Evolutionary conservation across 2,888 invertebrate species (phyloP).

Genomic region (Anaspis maculata): DNA sequence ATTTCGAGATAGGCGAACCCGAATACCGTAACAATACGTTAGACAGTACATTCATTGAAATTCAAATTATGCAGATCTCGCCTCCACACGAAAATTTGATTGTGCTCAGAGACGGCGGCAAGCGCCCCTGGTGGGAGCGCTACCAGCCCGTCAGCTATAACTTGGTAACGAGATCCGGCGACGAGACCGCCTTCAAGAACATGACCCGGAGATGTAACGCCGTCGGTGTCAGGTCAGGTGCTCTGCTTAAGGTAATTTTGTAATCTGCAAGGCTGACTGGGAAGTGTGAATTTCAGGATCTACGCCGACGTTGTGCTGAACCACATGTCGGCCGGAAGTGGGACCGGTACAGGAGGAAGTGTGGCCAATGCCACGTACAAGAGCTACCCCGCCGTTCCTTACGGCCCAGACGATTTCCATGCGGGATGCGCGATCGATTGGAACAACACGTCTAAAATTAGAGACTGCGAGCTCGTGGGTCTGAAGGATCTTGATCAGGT

Average conservation of each 20-base stretch:
- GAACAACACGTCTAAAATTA: background rate
- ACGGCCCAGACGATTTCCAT: conserved; percentile 60
- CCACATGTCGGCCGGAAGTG: conserved; percentile 59
- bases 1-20: no score
- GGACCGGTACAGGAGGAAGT: conserved; percentile 53
- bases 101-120: conserved; percentile 36
- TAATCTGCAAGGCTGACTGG: background rate
- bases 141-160: conserved; percentile 82
- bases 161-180: conserved; percentile 68
- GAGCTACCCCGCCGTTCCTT: conserved; percentile 55
- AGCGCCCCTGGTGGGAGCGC: conserved; percentile 80
- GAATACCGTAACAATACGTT: no score
- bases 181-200: conserved; percentile 57
- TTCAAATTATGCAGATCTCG: conserved; percentile 50
- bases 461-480: background rate
- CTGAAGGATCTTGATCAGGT: background rate
- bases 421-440: conserved; percentile 47
- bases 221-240: conserved; percentile 64
- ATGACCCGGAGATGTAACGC: conserved; percentile 76
- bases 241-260: conserved; percentile 2
- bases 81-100: conserved; percentile 67
- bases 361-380: conserved; percentile 42
- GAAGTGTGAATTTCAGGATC: conserved; percentile 41
- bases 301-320: conserved; percentile 69
- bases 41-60: no score